A percentile compares a stretch with the other conserved stretches of the same genome.
Evolutionary conservation across 2,888 invertebrate species (phyloP).

Genomic region (Cylindroiulus punctatus): DNA sequence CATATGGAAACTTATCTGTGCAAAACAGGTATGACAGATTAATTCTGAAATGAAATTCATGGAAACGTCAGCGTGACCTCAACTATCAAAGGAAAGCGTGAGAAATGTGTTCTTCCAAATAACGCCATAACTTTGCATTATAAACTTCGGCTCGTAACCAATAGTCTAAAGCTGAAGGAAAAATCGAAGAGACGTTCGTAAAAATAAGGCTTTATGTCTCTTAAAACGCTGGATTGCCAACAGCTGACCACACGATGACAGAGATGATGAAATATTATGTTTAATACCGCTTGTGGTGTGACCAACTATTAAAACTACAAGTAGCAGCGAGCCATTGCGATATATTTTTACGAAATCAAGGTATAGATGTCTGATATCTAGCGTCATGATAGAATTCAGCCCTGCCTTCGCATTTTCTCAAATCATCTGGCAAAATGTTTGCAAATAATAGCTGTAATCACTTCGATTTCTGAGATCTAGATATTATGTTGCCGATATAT

Average conservation of each 20-base stretch:
- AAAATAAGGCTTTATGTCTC: not conserved
- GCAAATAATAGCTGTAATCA: too few species aligned
- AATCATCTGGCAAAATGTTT: too few species aligned
- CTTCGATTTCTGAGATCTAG: too few species aligned
- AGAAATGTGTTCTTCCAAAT: not conserved
- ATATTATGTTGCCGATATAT: too few species aligned
- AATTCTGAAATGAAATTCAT: conserved; percentile 46
- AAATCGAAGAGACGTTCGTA: conserved; percentile 3
- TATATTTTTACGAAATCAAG: not conserved
- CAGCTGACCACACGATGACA: not conserved
- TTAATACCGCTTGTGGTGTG: not conserved
- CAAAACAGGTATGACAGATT: conserved; percentile 29
- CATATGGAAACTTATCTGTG: conserved; percentile 23
- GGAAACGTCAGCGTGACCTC: not conserved
- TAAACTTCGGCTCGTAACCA: not conserved
- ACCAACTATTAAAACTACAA: not conserved
- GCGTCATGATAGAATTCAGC: too few species aligned
- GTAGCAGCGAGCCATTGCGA: too few species aligned
- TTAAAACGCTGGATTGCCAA: not conserved
- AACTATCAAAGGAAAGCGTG: conserved; percentile 3
- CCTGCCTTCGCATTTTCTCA: too few species aligned
- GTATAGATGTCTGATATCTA: not conserved
- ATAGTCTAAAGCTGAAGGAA: not conserved
- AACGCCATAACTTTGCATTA: conserved; percentile 4
- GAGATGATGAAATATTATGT: not conserved